These are phyloP conservation scores for Amia ocellicauda DNA, from an alignment of 2,113 vertebrate genomes.

Conservation along the genomic window DNA sequence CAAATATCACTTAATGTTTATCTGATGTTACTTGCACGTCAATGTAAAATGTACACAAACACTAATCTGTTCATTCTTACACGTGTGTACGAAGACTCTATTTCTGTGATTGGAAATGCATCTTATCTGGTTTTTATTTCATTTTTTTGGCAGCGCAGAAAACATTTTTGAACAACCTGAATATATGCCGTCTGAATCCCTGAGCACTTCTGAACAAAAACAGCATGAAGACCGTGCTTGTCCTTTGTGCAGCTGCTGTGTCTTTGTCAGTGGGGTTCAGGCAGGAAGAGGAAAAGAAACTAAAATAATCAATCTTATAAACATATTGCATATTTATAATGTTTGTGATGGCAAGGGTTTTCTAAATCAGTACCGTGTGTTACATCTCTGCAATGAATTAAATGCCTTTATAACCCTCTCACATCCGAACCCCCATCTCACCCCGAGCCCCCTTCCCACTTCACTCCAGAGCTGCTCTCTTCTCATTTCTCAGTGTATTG, in stretches of 20 bases:
- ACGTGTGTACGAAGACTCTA: no score
- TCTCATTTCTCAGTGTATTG: not conserved
- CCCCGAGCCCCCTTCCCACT: not conserved
- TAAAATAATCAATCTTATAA: conserved; percentile 35
- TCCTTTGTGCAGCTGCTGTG: conserved; percentile 3
- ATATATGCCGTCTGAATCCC: not conserved
- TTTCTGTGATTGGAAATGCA: no score
- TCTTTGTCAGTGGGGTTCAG: conserved; percentile 25
- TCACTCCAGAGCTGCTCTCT: not conserved
- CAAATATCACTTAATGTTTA: no score
- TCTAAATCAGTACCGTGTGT: conserved; percentile 26
- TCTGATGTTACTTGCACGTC: no score
- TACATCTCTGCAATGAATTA: conserved; percentile 25
- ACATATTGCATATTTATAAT: conserved; percentile 35
- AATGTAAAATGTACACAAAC: no score
- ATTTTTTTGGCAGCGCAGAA: not conserved
- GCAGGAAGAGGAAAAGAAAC: conserved; percentile 29
- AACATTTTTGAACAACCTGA: not conserved
- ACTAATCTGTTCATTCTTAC: no score
- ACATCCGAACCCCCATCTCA: not conserved
- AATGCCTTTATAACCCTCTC: conserved; percentile 3
- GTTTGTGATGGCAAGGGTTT: conserved; percentile 29
- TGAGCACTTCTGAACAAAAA: not conserved
- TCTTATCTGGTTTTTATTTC: not conserved
- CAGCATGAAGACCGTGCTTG: not conserved